Evolutionary conservation across 2,888 invertebrate genomes (phyloP), one percentile per base, ranked within the genome.

Genomic region (Meteorus cinctellus): DNA sequence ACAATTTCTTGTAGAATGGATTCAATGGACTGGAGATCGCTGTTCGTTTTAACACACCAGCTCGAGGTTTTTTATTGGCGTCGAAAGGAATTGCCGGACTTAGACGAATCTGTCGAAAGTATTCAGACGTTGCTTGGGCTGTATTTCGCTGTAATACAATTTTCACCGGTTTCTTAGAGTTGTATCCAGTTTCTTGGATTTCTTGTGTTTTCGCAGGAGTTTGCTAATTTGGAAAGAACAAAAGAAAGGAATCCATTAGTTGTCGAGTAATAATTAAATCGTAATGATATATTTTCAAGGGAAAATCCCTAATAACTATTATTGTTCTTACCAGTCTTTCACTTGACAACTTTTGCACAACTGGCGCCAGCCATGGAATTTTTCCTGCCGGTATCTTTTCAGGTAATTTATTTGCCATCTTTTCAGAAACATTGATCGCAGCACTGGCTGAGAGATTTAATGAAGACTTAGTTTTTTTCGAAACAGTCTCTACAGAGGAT

Each of bases 51-150:
- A 96, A 87, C n/a, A 95, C 92, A 0, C 96, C 94, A 81, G 94
- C 94, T 0, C 86, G 86, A 0, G 96, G 96, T 82, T 91, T 92
- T 74, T 92, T 94, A 24, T 91, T 91, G 0, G 95, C 92, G 85
- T 96, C 95, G 80, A 91, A 96, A 0, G 96, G 96, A 79, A 96
- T 92, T 8, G 91, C 93, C 0, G 96, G 96, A 59, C 95, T 95
- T 70, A 92, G 92, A 65, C 91, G 90, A 0, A 96, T 91, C 83
- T 95, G 94, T 45, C 92, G 92, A 24, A 93, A 92, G 82, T 96
- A 96, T 79, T 96, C 96, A 2, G 93, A 91, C 0, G 94, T 92
- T 36, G 93, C 93, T 85, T 96, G 96, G 79, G 93, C 92, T 2
- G 91, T 92, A 84, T 96, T 96, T 78, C 93, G 92, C 80, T 93